A percentile compares a stretch with the other conserved stretches of the same genome.
phyloP scores from a whole-genome alignment of 2,797 vertebrate genomes.

The Borostomias antarcticus region DNA sequence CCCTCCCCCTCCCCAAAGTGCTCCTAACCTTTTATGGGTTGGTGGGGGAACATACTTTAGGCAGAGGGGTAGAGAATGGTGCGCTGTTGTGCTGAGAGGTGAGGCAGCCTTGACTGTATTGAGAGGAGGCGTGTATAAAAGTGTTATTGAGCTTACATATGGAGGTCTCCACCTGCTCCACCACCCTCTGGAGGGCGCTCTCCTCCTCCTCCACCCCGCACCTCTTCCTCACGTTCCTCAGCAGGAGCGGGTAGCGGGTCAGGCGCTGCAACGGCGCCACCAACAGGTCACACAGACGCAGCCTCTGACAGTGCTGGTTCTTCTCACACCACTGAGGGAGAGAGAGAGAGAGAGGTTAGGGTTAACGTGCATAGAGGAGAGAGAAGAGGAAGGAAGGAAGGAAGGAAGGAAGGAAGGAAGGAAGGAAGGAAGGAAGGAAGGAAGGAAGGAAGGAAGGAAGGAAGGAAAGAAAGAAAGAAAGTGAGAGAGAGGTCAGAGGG shows the following conservation, averaged over 20 bases:
- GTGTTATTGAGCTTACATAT: constrained; percentile 78
- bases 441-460: constrained; percentile 14
- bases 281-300: constrained; percentile 85
- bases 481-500: constrained; percentile 20
- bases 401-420: constrained; percentile 18
- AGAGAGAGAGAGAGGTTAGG: background rate
- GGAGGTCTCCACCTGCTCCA: constrained; percentile 87
- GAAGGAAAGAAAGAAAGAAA: background rate
- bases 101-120: background rate
- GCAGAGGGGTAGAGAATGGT: too few relatives aligned
- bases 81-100: background rate
- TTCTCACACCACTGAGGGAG: constrained; percentile 86
- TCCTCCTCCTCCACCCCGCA: constrained; percentile 72
- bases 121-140: background rate
- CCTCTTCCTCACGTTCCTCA: constrained; percentile 86
- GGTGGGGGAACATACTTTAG: too few relatives aligned
- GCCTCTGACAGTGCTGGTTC: constrained; percentile 81
- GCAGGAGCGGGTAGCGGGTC: constrained; percentile 85
- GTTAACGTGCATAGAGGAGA: constrained; percentile 11
- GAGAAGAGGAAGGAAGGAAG: constrained; percentile 3
- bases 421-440: constrained; percentile 32
- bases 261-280: constrained; percentile 86
- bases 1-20: too few relatives aligned
- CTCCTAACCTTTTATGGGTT: too few relatives aligned
- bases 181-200: constrained; percentile 73